phyloP scores from a whole-genome alignment of 2,888 invertebrate genomes.

The Drosophila borealis region DNA sequence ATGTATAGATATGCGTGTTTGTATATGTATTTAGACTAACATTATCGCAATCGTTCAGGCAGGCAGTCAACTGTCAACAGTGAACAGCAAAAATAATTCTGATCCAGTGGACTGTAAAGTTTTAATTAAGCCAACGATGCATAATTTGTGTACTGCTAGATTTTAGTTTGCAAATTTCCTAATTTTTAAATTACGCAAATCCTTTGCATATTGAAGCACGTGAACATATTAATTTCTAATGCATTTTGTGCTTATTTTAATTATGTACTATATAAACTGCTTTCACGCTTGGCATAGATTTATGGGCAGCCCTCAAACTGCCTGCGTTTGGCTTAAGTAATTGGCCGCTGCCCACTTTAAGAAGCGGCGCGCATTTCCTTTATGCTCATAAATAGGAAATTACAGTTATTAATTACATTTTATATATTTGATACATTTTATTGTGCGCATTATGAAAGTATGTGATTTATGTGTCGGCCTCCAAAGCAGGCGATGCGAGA shows the following conservation, averaged over 20 bases:
- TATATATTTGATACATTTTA: slow-evolving; percentile 50
- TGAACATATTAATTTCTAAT: slow-evolving; percentile 21
- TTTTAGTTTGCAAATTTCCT: slow-evolving; percentile 25
- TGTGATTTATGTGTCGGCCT: slow-evolving; percentile 65
- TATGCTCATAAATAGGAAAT: slow-evolving; percentile 40
- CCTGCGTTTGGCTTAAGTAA: background rate
- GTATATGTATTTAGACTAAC: background rate
- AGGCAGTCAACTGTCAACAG: slow-evolving; percentile 26
- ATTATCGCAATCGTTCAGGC: slow-evolving; percentile 15
- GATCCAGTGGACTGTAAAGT: slow-evolving; percentile 52
- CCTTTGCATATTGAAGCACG: slow-evolving; percentile 6
- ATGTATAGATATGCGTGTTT: background rate
- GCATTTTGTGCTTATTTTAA: slow-evolving; percentile 37
- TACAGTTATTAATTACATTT: slow-evolving; percentile 71
- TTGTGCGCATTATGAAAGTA: slow-evolving; percentile 46
- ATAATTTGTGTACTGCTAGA: slow-evolving; percentile 27
- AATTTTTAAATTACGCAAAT: slow-evolving; percentile 20
- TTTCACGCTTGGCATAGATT: slow-evolving; percentile 7
- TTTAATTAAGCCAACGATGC: slow-evolving; percentile 53
- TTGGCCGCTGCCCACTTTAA: background rate
- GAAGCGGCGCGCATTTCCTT: slow-evolving; percentile 19
- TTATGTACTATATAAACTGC: slow-evolving; percentile 9
- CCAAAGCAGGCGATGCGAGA: background rate
- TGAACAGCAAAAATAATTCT: slow-evolving; percentile 40
- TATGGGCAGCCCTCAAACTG: background rate